A percentile compares a stretch with the other conserved stretches of the same genome.
Evolutionary conservation across 2,113 vertebrate genomes (phyloP).

Genomic region (Crotalus viridis): DNA sequence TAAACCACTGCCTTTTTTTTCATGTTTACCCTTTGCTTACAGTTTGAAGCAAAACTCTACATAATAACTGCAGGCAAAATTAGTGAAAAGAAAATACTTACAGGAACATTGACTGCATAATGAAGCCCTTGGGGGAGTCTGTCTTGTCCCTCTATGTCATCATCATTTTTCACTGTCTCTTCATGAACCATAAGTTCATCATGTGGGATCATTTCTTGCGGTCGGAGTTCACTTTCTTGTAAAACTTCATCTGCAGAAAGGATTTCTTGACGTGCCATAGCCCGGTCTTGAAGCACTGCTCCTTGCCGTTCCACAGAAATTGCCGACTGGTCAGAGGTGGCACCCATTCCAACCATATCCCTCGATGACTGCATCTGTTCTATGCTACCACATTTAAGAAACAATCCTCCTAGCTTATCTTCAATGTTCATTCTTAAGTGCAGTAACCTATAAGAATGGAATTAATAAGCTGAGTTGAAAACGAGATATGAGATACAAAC

Average conservation of each 20-base stretch:
- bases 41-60: background rate
- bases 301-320: conserved; percentile 75
- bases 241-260: conserved; percentile 85
- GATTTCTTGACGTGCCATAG: conserved; percentile 87
- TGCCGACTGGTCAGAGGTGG: conserved; percentile 74
- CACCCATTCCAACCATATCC: conserved; percentile 80
- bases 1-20: background rate
- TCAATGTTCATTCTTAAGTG: conserved; percentile 95
- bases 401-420: conserved; percentile 93
- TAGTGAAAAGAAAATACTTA: conserved; percentile 77
- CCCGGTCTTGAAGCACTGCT: conserved; percentile 86
- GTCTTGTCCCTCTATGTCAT: conserved; percentile 83
- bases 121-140: conserved; percentile 90
- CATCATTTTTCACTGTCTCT: conserved; percentile 90
- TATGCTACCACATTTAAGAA: conserved; percentile 92
- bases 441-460: conserved; percentile 73
- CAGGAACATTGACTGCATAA: conserved; percentile 89
- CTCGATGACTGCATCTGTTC: conserved; percentile 81
- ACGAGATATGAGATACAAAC: conserved; percentile 12
- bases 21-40: background rate
- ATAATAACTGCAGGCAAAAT: conserved; percentile 44
- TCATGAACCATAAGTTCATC: conserved; percentile 98
- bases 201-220: conserved; percentile 91
- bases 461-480: background rate
- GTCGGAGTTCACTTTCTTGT: conserved; percentile 82